Evolutionary conservation across 1,140 invertebrate genomes (phyloP).

Genomic region (Saccostrea echinata): DNA sequence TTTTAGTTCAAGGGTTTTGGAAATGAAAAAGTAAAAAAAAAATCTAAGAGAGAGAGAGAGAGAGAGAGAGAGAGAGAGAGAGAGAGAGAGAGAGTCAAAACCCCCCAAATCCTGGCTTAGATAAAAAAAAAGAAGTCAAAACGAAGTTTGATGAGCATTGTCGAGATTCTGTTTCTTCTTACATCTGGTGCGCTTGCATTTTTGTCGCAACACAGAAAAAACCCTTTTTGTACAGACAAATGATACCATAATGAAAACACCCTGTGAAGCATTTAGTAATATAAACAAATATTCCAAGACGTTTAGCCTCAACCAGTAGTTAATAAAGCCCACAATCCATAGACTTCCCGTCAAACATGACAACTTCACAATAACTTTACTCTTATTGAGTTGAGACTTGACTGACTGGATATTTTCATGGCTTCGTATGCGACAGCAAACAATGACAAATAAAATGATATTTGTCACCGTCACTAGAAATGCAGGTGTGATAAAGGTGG

Average conservation of each 20-base stretch:
- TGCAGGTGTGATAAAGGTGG: slow-evolving; percentile 32
- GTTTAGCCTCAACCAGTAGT: neutral
- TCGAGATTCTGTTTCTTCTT: too few relatives aligned
- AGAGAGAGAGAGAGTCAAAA: too few relatives aligned
- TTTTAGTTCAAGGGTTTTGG: too few relatives aligned
- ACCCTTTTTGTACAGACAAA: slow-evolving; percentile 53
- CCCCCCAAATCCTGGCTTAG: too few relatives aligned
- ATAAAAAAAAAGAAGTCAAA: too few relatives aligned
- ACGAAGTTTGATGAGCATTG: too few relatives aligned
- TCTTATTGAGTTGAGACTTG: slow-evolving; percentile 18
- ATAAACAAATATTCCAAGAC: slow-evolving; percentile 44
- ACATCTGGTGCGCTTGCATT: neutral
- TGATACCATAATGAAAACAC: slow-evolving; percentile 49
- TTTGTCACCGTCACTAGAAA: slow-evolving; percentile 32
- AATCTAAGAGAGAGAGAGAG: too few relatives aligned
- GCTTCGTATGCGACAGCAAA: slow-evolving; percentile 9
- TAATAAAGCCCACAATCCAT: slow-evolving; percentile 49
- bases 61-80: too few relatives aligned
- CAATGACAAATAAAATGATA: slow-evolving; percentile 40
- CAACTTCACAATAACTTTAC: slow-evolving; percentile 43
- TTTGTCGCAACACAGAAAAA: neutral
- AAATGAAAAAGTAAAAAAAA: too few relatives aligned
- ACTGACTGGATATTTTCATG: neutral
- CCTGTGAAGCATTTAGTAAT: slow-evolving; percentile 34
- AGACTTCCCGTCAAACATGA: slow-evolving; percentile 47